Evolutionary conservation across 2,113 vertebrate genomes (phyloP), one percentile per base, ranked within the genome.

Genomic region (Sturnira hondurensis): DNA sequence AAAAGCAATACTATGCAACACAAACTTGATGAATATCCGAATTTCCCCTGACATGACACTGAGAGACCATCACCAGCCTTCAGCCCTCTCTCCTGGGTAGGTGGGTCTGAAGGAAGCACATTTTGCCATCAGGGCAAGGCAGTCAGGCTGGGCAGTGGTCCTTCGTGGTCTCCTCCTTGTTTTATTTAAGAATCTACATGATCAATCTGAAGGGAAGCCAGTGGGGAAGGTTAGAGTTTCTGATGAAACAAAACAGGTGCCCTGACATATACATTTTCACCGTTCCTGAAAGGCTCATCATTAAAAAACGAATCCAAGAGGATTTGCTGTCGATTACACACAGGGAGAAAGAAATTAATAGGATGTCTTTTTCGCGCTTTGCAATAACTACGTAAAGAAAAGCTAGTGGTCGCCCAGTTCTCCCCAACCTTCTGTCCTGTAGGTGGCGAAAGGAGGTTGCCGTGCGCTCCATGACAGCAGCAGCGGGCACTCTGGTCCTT

Each of bases 241-340:
- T 98, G 91, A 84, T 96, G 92, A 96, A 97, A 97, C 91, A 96
- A 97, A 98, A 96, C 80, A 98, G 97, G 98, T 16, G 80, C 31
- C 93, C 97, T 38, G 68, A 92, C 96, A 96, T 95, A 98, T 97
- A 98, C 97, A 98, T 98, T 98, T 97, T 58, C 80, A 96, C 50
- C 89, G 12, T 89, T 93, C 88, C 65, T 96, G 95, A 97, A 98
- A 98, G 95, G 91, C 73, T 98, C 90, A 95, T 98, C 97, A 98
- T 98, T 97, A 97, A 97, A 98, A 98, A 98, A 98, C 96, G 43
- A 98, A 98, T 98, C 80, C 77, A 97, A 98, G 95, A 95, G 95
- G 90, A 98, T 97, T 84, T 67, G 95, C 58, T 61, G 9, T 97
- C 98, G 98, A 98, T 98, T 98, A 97, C 85, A 96, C 24, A 95